A percentile compares a stretch with the other conserved stretches of the same genome.
phyloP scores from a whole-genome alignment of 1,140 invertebrate genomes.

The Metopolophium dirhodum region DNA sequence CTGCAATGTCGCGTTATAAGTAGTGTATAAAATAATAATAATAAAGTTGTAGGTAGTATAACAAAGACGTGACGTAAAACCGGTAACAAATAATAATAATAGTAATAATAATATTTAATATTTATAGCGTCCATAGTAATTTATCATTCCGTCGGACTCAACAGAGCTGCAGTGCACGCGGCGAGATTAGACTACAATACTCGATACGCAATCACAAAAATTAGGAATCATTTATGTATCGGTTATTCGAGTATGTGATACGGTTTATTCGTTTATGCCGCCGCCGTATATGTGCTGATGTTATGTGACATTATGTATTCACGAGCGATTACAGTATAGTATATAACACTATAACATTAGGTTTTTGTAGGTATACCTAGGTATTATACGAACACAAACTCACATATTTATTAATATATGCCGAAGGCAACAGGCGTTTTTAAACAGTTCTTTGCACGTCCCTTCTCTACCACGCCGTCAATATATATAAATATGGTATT shows the following conservation, averaged over 20 bases:
- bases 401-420: not conserved
- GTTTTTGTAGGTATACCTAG: not conserved
- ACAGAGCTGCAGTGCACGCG: not conserved
- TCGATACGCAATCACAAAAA: not conserved
- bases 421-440: not conserved
- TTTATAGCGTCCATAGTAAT: not conserved
- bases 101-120: conserved; percentile 12
- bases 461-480: not conserved
- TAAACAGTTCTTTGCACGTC: not conserved
- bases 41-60: not conserved
- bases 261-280: not conserved
- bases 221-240: not conserved
- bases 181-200: not conserved
- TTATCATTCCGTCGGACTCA: not conserved
- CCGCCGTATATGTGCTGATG: not conserved
- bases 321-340: not conserved
- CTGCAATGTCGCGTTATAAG: not conserved
- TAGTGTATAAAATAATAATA: not conserved
- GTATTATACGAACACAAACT: not conserved
- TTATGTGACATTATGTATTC: not conserved
- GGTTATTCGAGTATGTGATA: not conserved
- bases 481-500: not conserved
- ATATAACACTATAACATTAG: not conserved
- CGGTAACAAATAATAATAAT: not conserved
- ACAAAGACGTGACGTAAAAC: not conserved